Evolutionary conservation across 2,113 vertebrate genomes (phyloP).

Genomic region (Choloepus hoffmanni): DNA sequence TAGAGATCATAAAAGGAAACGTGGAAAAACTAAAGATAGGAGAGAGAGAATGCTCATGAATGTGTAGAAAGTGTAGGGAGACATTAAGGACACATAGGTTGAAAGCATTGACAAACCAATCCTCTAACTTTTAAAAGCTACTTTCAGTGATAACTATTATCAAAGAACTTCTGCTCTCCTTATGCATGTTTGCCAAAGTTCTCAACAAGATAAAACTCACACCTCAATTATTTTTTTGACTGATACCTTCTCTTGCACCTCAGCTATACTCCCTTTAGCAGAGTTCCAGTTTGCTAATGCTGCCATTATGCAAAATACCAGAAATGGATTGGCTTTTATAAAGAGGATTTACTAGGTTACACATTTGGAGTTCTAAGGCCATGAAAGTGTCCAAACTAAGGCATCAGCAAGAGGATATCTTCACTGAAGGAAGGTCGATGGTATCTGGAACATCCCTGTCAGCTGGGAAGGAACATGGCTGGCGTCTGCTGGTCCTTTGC

Average conservation of each 20-base stretch:
- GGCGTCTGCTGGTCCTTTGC: too few relatives aligned
- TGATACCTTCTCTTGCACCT: neutral
- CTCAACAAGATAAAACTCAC: neutral
- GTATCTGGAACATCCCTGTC: too few relatives aligned
- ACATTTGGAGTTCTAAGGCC: too few relatives aligned
- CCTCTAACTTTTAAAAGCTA: conserved; percentile 18
- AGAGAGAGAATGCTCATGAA: neutral
- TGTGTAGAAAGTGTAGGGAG: neutral
- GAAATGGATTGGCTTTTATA: too few relatives aligned
- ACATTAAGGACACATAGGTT: neutral
- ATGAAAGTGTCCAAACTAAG: too few relatives aligned
- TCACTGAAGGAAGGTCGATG: too few relatives aligned
- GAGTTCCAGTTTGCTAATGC: neutral
- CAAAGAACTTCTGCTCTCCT: neutral
- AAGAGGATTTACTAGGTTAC: too few relatives aligned
- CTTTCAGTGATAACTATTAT: neutral
- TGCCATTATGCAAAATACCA: too few relatives aligned
- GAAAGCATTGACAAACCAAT: neutral
- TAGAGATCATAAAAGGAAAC: neutral
- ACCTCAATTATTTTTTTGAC: neutral
- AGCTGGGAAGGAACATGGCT: too few relatives aligned
- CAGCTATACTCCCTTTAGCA: neutral
- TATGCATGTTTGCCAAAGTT: neutral
- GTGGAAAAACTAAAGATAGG: neutral
- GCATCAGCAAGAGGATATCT: too few relatives aligned